Conservation (phyloP, 2,797 vertebrate genomes). For the Cyprinella venusta region DNA sequence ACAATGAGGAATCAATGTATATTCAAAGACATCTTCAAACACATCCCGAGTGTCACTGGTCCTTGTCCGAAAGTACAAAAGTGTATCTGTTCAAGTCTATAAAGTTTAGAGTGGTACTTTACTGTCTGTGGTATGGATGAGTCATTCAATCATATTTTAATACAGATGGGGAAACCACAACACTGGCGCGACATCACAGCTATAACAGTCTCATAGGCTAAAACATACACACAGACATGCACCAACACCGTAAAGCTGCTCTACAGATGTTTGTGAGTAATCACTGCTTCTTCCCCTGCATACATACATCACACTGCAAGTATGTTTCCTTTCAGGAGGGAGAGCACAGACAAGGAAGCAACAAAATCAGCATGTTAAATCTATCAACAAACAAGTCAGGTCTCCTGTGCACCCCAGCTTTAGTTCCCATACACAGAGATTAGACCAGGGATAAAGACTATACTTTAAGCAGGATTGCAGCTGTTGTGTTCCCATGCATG, state of each 20-base stretch:
- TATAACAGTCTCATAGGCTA: constrained; percentile 1
- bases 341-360: background rate
- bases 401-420: background rate
- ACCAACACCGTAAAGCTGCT: constrained; percentile 19
- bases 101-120: constrained; percentile 21
- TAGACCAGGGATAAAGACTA: background rate
- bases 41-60: background rate
- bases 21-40: constrained; percentile 6
- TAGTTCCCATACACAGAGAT: background rate
- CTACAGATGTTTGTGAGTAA: constrained; percentile 18
- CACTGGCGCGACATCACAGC: constrained; percentile 18
- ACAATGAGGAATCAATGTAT: background rate
- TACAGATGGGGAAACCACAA: constrained; percentile 12
- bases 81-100: constrained; percentile 21
- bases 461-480: background rate
- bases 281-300: background rate
- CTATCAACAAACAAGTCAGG: constrained; percentile 1
- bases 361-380: constrained; percentile 20
- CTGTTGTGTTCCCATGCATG: background rate
- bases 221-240: constrained; percentile 14
- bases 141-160: constrained; percentile 32
- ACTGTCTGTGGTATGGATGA: constrained; percentile 2
- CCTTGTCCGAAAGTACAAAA: background rate
- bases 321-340: constrained; percentile 15
- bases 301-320: constrained; percentile 21